phyloP scores from a whole-genome alignment of 1,140 invertebrate genomes.

The Eupristina koningsbergeri region DNA sequence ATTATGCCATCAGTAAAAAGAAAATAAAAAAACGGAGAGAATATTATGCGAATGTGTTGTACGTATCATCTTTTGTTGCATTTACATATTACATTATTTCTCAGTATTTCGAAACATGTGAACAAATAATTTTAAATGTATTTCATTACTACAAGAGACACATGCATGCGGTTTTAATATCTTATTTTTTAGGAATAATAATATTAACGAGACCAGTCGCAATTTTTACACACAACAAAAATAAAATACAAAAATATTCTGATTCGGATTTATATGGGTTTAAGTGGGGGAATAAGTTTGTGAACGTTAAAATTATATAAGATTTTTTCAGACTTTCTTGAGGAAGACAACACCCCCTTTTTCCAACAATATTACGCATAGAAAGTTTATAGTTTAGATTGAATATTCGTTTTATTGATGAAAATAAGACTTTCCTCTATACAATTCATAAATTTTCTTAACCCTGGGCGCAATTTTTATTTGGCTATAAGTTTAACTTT shows the following conservation, averaged over 20 bases:
- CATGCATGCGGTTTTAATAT: neutral
- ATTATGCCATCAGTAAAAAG: neutral
- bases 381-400: neutral
- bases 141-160: constrained; percentile 1
- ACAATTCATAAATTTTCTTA: neutral
- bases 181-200: neutral
- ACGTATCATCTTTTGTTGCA: neutral
- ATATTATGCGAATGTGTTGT: neutral
- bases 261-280: neutral
- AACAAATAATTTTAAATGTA: neutral
- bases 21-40: neutral
- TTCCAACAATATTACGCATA: neutral
- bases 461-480: neutral
- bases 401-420: neutral
- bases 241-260: too few species aligned
- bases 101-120: neutral
- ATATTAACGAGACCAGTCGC: too few species aligned
- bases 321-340: neutral
- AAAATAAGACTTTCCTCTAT: neutral
- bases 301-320: neutral
- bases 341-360: neutral
- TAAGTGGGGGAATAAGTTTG: neutral
- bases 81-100: neutral
- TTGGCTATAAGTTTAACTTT: too few species aligned
- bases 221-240: too few species aligned